Base-by-base conservation (phyloP, 2,888 invertebrate genomes). In the Amphipoea oculea region DNA sequence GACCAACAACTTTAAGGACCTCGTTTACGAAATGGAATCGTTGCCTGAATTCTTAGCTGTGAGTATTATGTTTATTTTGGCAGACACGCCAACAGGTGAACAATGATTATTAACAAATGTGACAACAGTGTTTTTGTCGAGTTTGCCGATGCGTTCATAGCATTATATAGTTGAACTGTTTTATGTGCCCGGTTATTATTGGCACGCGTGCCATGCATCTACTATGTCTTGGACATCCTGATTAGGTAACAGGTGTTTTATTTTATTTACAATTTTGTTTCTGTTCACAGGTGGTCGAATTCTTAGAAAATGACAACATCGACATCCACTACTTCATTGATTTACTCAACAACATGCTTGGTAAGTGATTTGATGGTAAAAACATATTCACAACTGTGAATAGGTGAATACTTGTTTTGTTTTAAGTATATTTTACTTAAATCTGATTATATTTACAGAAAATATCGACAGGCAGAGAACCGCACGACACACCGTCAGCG, bases 281-380 rank as follows among this genome's bases (percentile, higher is more conserved):
- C 14, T 74, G 23, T 73, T 65, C 9, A 20, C 91, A 96, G 96
- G 93, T 96, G 78, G 89, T 95, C 42, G 93, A 95, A 0, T 96
- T 94, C 87, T 91, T 96, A 82, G 95, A 96, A 88, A 92, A 92
- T 36, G 94, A 96, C 85, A 94, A 95, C 84, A 96, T 96, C 54
- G 96, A 96, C 78, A 94, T 96, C 62, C 79, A 92, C 23, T 96
- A 85, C 92, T 96, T 96, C 90, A 85, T 96, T 62, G 94, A 96
- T 73, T 40, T 81, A 2, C 62, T 96, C 75, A 94, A 96, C 82
- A 86, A 89, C 0, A 72, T 92, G 63, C 78, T 96, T 51, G 95
- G 96, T 96, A 90, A 92, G 94, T 92, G 2, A 12, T 48, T n/a
- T 60, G n/a, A 60, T 57, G 57, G 4, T 11, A n/a, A 57, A 57